These are phyloP conservation scores for Ichneumoninae sp. DNA, from an alignment of 2,888 invertebrate species.

Conservation along the genomic window DNA sequence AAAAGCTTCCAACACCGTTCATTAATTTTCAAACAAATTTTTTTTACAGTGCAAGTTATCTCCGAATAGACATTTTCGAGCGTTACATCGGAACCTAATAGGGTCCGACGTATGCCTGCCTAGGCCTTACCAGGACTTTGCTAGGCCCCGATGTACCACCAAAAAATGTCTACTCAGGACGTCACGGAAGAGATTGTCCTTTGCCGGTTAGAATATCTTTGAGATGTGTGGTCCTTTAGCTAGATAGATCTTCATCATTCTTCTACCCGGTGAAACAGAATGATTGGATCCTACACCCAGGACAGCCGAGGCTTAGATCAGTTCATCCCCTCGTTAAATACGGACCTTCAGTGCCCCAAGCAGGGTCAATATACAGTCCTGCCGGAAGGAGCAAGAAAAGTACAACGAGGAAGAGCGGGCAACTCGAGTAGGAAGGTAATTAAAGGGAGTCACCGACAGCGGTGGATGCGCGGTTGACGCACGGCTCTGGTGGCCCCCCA, in stretches of 20 bases:
- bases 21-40: no score
- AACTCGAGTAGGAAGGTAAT: slow-evolving; percentile 39
- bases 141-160: no score
- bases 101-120: no score
- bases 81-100: no score
- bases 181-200: not conserved
- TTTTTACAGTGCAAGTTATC: not conserved
- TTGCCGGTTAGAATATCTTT: not conserved
- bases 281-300: slow-evolving; percentile 40
- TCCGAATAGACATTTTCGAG: no score
- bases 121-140: no score
- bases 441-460: slow-evolving; percentile 37
- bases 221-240: slow-evolving; percentile 47
- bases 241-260: slow-evolving; percentile 3
- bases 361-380: slow-evolving; percentile 38
- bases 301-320: slow-evolving; percentile 65
- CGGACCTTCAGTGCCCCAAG: slow-evolving; percentile 66
- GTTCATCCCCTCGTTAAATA: slow-evolving; percentile 76
- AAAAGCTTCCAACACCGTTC: no score
- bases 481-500: no score
- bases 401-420: slow-evolving; percentile 22
- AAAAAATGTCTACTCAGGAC: not conserved
- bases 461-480: no score
- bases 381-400: slow-evolving; percentile 23
- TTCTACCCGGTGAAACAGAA: slow-evolving; percentile 21